Percentiles rank a stretch among this genome's conserved stretches.
phyloP scores from a whole-genome alignment of 1,140 invertebrate genomes.

The Oryzaephilus surinamensis region DNA sequence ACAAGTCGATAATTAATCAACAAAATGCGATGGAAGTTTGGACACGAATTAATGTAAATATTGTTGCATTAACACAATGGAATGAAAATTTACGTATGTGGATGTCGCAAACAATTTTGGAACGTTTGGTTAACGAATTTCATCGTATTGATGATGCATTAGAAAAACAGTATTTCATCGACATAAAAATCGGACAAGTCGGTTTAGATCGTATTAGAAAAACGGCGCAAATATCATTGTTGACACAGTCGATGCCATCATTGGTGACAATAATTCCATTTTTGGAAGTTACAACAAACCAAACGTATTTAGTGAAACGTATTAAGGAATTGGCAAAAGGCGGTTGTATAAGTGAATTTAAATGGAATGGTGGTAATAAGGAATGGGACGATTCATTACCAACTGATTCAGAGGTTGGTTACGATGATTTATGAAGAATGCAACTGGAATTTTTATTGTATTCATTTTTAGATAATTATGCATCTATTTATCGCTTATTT shows the following conservation, averaged over 20 bases:
- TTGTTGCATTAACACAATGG: constrained; percentile 50
- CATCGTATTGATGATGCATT: constrained; percentile 54
- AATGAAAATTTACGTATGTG: constrained; percentile 61
- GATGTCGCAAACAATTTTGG: constrained; percentile 66
- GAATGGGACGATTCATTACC: constrained; percentile 69
- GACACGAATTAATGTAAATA: constrained; percentile 50
- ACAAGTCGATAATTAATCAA: constrained; percentile 41
- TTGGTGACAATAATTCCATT: constrained; percentile 62
- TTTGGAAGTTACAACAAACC: constrained; percentile 65
- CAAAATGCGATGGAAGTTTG: constrained; percentile 44
- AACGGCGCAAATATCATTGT: constrained; percentile 44
- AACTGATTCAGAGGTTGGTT: constrained; percentile 64
- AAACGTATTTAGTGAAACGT: constrained; percentile 70
- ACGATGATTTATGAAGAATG: background rate
- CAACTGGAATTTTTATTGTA: background rate
- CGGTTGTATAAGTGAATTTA: constrained; percentile 70
- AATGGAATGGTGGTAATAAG: constrained; percentile 68
- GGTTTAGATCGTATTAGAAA: constrained; percentile 58
- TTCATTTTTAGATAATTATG: constrained; percentile 59
- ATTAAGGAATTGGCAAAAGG: constrained; percentile 65
- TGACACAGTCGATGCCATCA: constrained; percentile 54
- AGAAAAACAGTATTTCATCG: constrained; percentile 53
- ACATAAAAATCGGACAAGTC: constrained; percentile 58
- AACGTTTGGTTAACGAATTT: constrained; percentile 59
- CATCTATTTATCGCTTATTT: constrained; percentile 71